These are phyloP conservation scores for Agonum fuliginosum DNA, from an alignment of 2,888 invertebrate species.

Conservation along the genomic window DNA sequence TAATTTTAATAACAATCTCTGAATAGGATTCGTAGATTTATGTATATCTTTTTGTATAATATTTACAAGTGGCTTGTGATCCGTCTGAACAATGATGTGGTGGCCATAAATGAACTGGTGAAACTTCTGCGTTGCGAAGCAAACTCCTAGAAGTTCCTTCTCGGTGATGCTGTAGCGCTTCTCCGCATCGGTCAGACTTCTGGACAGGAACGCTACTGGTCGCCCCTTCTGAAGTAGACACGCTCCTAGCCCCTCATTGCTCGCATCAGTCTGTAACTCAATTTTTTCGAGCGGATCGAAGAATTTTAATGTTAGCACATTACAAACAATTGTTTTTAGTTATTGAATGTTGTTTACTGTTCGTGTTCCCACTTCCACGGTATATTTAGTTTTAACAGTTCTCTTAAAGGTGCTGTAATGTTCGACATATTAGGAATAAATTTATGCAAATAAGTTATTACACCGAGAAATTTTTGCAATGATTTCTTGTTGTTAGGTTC, in stretches of 20 bases:
- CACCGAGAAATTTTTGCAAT: slow-evolving; percentile 30
- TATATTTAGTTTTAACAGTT: slow-evolving; percentile 11
- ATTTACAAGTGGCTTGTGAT: slow-evolving; percentile 50
- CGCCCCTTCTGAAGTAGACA: slow-evolving; percentile 10
- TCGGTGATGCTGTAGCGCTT: neutral
- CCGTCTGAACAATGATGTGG: slow-evolving; percentile 33
- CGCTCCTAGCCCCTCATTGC: neutral
- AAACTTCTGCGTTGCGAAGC: slow-evolving; percentile 44
- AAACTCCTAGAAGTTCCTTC: slow-evolving; percentile 9
- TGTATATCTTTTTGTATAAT: slow-evolving; percentile 50
- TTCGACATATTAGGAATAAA: slow-evolving; percentile 34
- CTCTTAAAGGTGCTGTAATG: slow-evolving; percentile 31
- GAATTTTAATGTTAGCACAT: slow-evolving; percentile 7
- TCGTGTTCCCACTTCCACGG: neutral
- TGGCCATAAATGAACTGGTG: slow-evolving; percentile 42
- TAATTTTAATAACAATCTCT: slow-evolving; percentile 15
- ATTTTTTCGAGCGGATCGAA: slow-evolving; percentile 2
- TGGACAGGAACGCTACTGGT: slow-evolving; percentile 14
- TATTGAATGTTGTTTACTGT: no score
- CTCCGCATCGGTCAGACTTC: slow-evolving; percentile 2
- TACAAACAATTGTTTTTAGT: no score
- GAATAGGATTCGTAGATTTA: neutral
- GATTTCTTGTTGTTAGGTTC: slow-evolving; percentile 13
- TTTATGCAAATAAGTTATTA: slow-evolving; percentile 33
- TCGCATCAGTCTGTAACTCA: neutral